These are phyloP conservation scores for Drosophila simulans DNA, from an alignment of 1,140 invertebrate species.

Conservation along the genomic window DNA sequence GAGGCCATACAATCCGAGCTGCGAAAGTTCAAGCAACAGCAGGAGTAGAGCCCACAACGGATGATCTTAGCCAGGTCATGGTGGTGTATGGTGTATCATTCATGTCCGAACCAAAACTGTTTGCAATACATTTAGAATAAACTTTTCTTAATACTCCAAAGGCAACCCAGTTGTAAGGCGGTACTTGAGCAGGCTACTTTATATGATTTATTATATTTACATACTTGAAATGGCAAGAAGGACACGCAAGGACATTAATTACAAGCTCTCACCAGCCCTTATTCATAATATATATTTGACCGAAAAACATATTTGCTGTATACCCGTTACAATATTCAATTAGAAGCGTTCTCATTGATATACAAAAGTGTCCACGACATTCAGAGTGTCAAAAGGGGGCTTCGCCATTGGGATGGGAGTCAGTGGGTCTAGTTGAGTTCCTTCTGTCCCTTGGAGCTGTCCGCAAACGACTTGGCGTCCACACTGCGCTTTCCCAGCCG, in stretches of 20 bases:
- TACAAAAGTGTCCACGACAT: conserved; percentile 22
- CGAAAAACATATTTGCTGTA: conserved; percentile 45
- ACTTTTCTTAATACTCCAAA: conserved; percentile 37
- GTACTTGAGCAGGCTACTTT: conserved; percentile 3
- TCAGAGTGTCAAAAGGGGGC: conserved; percentile 14
- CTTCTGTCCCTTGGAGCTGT: conserved; percentile 59
- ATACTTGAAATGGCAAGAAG: conserved; percentile 39
- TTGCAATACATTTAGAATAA: conserved; percentile 50
- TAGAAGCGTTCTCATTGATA: conserved; percentile 46
- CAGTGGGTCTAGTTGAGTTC: conserved; percentile 57
- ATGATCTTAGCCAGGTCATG: conserved; percentile 11
- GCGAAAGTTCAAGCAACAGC: conserved; percentile 84
- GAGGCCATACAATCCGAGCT: conserved; percentile 88
- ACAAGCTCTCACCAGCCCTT: conserved; percentile 77
- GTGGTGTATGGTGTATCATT: conserved; percentile 1
- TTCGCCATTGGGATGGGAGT: neutral
- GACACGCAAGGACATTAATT: conserved; percentile 41
- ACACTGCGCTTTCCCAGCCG: conserved; percentile 85
- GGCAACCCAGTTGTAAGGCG: neutral
- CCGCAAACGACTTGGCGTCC: conserved; percentile 49
- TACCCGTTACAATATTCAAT: conserved; percentile 58
- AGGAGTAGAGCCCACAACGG: conserved; percentile 31
- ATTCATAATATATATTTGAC: conserved; percentile 38
- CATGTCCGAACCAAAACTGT: conserved; percentile 22
- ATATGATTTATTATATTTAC: conserved; percentile 47